Conservation (phyloP, 2,113 vertebrate species). For the Nannospalax galili region DNA sequence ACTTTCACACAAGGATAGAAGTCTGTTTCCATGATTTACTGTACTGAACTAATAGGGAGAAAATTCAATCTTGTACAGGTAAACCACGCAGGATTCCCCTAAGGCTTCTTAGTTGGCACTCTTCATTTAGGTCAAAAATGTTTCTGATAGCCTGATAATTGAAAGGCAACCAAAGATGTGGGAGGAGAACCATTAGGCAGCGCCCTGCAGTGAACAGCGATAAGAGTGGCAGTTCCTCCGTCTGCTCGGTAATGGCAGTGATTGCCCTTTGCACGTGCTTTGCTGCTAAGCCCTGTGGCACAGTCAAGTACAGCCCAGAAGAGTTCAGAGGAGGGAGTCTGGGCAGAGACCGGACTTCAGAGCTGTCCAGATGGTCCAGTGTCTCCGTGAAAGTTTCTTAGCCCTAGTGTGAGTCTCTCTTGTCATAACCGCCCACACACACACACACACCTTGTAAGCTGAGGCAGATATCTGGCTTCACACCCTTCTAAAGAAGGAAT, state of each 20-base stretch:
- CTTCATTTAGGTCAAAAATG: not conserved
- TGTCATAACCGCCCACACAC: too few species aligned
- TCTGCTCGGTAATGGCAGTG: rapidly evolving
- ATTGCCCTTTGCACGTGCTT: not conserved
- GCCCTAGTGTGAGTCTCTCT: too few species aligned
- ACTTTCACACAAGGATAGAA: not conserved
- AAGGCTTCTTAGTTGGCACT: not conserved
- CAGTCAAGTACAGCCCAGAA: not conserved
- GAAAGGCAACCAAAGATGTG: not conserved
- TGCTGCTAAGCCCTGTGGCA: not conserved
- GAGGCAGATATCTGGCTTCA: not conserved
- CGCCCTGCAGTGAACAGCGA: too few species aligned
- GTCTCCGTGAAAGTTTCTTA: not conserved
- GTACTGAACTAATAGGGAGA: not conserved
- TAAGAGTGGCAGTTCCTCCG: not conserved
- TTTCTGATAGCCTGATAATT: not conserved
- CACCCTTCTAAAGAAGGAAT: not conserved
- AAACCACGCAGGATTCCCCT: not conserved
- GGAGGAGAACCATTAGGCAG: not conserved
- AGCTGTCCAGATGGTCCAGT: not conserved
- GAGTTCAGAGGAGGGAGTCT: not conserved
- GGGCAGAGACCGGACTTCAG: not conserved
- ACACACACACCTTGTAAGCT: too few species aligned
- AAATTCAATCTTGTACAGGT: not conserved
- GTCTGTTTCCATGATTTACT: not conserved